A percentile compares a stretch with the other conserved stretches of the same genome.
Conservation (phyloP, 2,113 vertebrate species). For the Dinomys branickii region DNA sequence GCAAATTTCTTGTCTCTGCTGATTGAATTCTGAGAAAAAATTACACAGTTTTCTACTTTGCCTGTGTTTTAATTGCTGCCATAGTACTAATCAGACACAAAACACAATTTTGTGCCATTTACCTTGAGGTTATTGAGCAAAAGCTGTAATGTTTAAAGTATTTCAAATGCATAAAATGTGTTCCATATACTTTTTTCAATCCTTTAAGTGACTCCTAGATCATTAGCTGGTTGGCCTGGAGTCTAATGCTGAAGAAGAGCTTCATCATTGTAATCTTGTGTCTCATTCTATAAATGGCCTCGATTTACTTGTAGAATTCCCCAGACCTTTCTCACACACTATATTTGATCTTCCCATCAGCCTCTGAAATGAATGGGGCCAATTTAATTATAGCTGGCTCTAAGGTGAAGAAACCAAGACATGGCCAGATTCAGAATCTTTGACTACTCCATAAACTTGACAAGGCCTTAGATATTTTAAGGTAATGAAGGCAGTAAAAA, state of each 20-base stretch:
- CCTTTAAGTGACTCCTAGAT: neutral
- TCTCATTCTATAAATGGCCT: slow-evolving; percentile 42
- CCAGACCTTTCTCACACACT: neutral
- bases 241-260: neutral
- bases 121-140: slow-evolving; percentile 52
- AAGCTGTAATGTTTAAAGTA: slow-evolving; percentile 10
- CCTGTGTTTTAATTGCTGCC: slow-evolving; percentile 55
- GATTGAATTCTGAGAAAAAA: slow-evolving; percentile 66
- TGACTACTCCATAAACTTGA: neutral
- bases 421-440: neutral
- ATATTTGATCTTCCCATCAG: neutral
- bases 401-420: neutral
- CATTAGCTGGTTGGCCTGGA: neutral
- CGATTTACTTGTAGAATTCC: slow-evolving; percentile 9
- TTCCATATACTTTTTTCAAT: neutral
- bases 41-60: slow-evolving; percentile 22
- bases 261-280: neutral
- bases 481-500: neutral
- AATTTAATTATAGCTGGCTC: slow-evolving; percentile 17
- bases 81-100: slow-evolving; percentile 13
- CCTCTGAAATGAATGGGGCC: neutral
- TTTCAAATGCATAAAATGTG: slow-evolving; percentile 9
- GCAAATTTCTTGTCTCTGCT: slow-evolving; percentile 53
- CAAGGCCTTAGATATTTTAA: neutral
- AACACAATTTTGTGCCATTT: slow-evolving; percentile 36